Evolutionary conservation across 1,140 invertebrate genomes (phyloP), one percentile per base, ranked within the genome.

Genomic region (Lucilia sericata): DNA sequence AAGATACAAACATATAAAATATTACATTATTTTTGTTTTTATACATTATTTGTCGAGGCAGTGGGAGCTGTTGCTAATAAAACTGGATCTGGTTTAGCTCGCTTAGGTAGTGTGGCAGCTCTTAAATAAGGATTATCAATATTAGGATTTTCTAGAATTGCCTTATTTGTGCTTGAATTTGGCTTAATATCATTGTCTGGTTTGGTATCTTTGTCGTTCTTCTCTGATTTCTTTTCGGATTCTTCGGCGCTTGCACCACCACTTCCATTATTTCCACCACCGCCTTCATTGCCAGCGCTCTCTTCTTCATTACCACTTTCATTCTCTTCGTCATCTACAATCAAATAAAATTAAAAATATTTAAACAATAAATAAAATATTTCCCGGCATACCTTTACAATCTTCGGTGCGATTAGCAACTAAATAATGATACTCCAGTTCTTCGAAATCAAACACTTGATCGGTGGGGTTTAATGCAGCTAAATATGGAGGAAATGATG

Each of bases 391-490:
- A 91, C 93, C 89, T 86, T 91, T 89, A 87, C 89, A 84, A 82
- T 94, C 91, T 92, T 94, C 91, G 88, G 93, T 92, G 93, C 94
- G 86, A 92, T 93, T 91, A 90, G 94, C 94, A 51, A 94, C 93
- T 88, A 95, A 94, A 85, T 95, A 94, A 88, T 96, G 94, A 91
- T 97, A 96, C 88, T 98, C 97, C 84, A 96, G 92, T 91, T 97
- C 96, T 89, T 98, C 97, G 87, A 96, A 95, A 88, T 99, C 97
- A 92, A 98, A 98, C 42, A 99, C 95, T 93, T 99, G 97, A 92
- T 99, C 98, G 86, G 96, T 96, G 2, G 97, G 97, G 86, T 98
- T 91, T 7, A 99, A 92, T 5, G 97, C 97, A 86, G 95, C 93
- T 9, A 98, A 89, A 89, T 98, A 99, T 19, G 97, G 94, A 17